A percentile compares a stretch with the other conserved stretches of the same genome.
These are phyloP conservation scores for Agrochola lychnidis DNA, from an alignment of 2,888 invertebrate species.

Conservation along the genomic window DNA sequence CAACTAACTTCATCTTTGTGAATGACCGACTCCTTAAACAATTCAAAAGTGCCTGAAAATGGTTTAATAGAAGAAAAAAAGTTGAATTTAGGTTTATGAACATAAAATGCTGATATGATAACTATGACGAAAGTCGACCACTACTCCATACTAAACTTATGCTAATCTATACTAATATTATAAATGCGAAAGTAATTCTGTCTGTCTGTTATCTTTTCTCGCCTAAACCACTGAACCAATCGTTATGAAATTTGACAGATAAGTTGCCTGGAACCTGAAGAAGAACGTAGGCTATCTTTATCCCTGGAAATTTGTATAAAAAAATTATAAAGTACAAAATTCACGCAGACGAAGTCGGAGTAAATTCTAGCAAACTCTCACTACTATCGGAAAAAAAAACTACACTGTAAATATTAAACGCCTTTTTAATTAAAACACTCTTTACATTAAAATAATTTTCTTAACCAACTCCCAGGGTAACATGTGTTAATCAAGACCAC, in stretches of 20 bases:
- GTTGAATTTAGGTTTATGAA: too few species aligned
- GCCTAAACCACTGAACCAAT: background rate
- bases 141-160: too few species aligned
- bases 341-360: background rate
- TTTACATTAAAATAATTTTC: background rate
- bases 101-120: too few species aligned
- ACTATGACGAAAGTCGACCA: too few species aligned
- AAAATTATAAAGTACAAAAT: background rate
- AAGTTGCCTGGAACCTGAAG: too few species aligned
- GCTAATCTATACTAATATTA: too few species aligned
- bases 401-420: background rate
- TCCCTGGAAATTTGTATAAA: background rate
- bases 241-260: background rate
- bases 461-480: background rate
- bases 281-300: background rate
- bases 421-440: background rate
- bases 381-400: background rate
- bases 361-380: background rate
- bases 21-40: too few species aligned
- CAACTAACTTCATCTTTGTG: too few species aligned
- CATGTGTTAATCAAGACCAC: constrained; percentile 40
- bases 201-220: too few species aligned
- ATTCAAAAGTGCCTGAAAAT: too few species aligned
- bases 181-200: too few species aligned
- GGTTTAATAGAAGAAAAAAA: too few species aligned